A percentile compares a stretch with the other conserved stretches of the same genome.
These are phyloP conservation scores for Gavialis gangeticus DNA, from an alignment of 2,113 vertebrate genomes.

Conservation along the genomic window DNA sequence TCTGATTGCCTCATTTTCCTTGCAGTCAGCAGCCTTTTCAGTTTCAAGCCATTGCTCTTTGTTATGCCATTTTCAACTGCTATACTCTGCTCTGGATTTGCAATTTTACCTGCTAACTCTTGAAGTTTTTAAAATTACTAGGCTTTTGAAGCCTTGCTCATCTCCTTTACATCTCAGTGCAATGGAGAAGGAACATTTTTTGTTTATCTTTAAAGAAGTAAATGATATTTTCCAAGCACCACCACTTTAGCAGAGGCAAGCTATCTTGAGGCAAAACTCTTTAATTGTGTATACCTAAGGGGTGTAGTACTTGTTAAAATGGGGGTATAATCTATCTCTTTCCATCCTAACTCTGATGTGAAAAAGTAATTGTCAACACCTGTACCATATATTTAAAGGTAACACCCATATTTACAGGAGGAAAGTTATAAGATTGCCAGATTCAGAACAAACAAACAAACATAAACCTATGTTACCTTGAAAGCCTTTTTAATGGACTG, in stretches of 20 bases:
- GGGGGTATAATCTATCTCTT: not conserved
- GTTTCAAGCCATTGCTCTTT: not conserved
- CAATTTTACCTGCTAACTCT: not conserved
- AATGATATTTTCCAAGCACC: too few relatives aligned
- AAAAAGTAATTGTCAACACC: not conserved
- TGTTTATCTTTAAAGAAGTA: not conserved
- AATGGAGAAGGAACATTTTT: not conserved
- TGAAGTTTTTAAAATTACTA: not conserved
- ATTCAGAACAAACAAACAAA: not conserved
- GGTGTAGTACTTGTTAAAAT: rapidly evolving
- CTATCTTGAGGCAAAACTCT: not conserved
- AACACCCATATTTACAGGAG: not conserved
- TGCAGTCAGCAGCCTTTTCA: not conserved
- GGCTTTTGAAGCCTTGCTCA: not conserved
- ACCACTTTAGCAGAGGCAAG: not conserved
- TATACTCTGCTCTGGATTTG: not conserved
- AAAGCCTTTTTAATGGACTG: not conserved
- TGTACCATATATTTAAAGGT: not conserved
- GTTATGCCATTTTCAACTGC: not conserved
- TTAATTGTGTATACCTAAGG: not conserved
- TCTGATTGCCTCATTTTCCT: not conserved
- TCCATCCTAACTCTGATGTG: not conserved
- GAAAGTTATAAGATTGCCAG: not conserved
- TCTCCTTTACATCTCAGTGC: not conserved
- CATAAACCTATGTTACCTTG: not conserved